Conservation (phyloP, 2,113 vertebrate species). For the Dinomys branickii region DNA sequence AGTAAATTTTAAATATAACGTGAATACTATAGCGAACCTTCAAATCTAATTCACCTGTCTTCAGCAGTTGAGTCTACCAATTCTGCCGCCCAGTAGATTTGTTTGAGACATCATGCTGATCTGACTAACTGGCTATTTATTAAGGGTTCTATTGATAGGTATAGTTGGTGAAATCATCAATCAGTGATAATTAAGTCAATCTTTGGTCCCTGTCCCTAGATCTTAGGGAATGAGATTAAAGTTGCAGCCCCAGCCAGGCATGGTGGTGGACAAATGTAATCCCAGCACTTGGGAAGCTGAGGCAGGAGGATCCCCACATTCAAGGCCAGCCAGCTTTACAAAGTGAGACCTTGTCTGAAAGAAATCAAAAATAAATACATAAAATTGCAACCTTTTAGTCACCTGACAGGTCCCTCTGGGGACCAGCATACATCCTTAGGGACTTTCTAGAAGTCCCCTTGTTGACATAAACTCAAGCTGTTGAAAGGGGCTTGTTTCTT, state of each 20-base stretch:
- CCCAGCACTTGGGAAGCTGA: background rate
- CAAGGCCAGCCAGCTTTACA: background rate
- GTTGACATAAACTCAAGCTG: background rate
- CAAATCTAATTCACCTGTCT: background rate
- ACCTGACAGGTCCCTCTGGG: background rate
- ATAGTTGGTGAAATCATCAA: background rate
- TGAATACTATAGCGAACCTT: background rate
- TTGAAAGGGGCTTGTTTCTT: background rate
- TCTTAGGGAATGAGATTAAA: background rate
- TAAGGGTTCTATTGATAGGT: background rate
- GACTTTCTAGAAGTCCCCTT: background rate
- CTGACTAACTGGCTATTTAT: background rate
- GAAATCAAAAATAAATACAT: background rate
- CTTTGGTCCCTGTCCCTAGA: background rate
- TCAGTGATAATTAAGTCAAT: background rate
- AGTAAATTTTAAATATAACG: background rate
- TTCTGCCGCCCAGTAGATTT: background rate
- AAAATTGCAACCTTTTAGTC: background rate
- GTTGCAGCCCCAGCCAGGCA: background rate
- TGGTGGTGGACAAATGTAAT: background rate
- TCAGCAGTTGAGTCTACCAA: background rate
- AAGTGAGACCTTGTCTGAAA: background rate
- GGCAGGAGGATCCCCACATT: background rate
- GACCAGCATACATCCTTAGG: background rate
- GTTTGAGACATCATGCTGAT: background rate